phyloP scores from a whole-genome alignment of 30 jellyfish, hydroid and myxozoan species.

The Haliclystus octoradiatus region DNA sequence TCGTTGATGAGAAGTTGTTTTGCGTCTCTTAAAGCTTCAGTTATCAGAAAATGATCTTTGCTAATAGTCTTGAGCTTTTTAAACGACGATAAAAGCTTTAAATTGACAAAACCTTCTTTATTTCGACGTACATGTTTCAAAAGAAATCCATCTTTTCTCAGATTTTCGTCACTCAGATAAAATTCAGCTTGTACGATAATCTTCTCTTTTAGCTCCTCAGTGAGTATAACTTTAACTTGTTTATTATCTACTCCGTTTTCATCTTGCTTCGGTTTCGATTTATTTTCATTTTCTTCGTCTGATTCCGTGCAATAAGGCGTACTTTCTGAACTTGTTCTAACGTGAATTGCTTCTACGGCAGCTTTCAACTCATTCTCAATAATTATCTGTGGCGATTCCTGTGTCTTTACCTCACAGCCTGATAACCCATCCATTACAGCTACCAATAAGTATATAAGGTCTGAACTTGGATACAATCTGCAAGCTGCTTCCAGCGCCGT shows the following conservation, averaged over 20 bases:
- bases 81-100: conserved; percentile 81
- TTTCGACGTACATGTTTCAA: conserved; percentile 91
- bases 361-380: no score
- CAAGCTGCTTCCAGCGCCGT: no score
- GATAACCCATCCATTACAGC: no score
- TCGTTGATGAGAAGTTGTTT: conserved; percentile 46
- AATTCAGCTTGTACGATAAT: conserved; percentile 84
- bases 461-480: no score
- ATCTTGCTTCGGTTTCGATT: no score
- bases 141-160: conserved; percentile 82
- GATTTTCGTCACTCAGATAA: conserved; percentile 86
- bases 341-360: no score
- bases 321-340: no score
- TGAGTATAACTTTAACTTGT: conserved; percentile 11
- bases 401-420: no score
- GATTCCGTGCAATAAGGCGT: no score
- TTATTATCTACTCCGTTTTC: conserved; percentile 21
- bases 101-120: conserved; percentile 91
- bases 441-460: no score
- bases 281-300: no score
- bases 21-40: conserved; percentile 73
- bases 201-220: conserved; percentile 52
- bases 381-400: no score
- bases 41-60: conserved; percentile 73
- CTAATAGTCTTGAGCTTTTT: conserved; percentile 74